Evolutionary conservation across 2,113 vertebrate genomes (phyloP), one percentile per base, ranked within the genome.

Genomic region (Clarias gariepinus): DNA sequence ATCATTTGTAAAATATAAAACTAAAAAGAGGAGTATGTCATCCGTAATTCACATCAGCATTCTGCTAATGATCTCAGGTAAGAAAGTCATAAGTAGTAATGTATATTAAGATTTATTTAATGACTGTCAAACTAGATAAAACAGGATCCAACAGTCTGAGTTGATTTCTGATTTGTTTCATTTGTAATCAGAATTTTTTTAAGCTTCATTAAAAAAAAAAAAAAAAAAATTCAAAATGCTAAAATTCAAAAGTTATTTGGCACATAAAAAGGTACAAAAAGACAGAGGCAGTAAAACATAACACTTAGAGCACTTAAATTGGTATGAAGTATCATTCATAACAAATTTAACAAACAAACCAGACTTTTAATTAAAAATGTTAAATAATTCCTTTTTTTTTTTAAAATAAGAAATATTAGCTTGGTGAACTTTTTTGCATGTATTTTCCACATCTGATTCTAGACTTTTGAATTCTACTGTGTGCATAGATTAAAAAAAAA

Each of bases 31-130:
- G 13, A 83, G 16, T 23, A 83, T 83, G 81, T 53, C 81, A 19
- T 69, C 15, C 10, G 28, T 63, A 47, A 25, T 69, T 53, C 63
- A 12, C 7, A n/a, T 83, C 18, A 12, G n/a, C 5, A 4, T 83
- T 21, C n/a, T 83, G 47, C 81, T 83, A 9, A 21, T 69, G 15
- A 30, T 83, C 16, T 69, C 81, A 57, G 81, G 81, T 83, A 30
- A 69, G 81, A 68, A 30, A 58, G 30, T 57, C 13, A 79, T 79
- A 8, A 47, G 6, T 9, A 47, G 47, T 47, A 47, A 7, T 47
- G 7, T 47, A 55, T 55, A 53, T 7, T 77, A 16, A n/a, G 7
- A 1, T 28, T 16, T n/a, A 64, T 23, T 64, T 11, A 64, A 64
- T 64, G 10, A n/a, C 25, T 66, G 63, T 66, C n/a, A 18, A 30